Evolutionary conservation across 2,797 vertebrate species (phyloP).

Genomic region (Vespertilio murinus): DNA sequence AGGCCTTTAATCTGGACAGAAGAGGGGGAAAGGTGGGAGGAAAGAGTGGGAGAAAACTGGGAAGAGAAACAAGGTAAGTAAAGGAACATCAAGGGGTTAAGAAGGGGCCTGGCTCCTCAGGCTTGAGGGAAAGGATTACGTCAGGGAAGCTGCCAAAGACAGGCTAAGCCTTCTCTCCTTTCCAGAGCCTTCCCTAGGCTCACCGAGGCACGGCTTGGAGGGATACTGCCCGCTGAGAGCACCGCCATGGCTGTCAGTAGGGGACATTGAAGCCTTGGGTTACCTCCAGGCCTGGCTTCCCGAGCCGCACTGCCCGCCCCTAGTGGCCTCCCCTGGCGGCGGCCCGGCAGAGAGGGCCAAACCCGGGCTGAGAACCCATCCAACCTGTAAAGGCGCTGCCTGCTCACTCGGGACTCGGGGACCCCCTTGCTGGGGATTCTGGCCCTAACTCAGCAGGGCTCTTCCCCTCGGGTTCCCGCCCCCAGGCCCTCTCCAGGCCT

Average conservation of each 20-base stretch:
- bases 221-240: not conserved
- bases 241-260: not conserved
- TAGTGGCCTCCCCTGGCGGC: not conserved
- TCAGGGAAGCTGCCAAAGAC: constrained; percentile 16
- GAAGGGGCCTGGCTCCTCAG: not conserved
- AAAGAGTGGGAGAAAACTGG: not conserved
- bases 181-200: constrained; percentile 25
- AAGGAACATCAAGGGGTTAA: not conserved
- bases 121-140: not conserved
- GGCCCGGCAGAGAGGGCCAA: constrained; percentile 11
- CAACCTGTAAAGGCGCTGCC: not conserved
- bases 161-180: constrained; percentile 29
- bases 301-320: not conserved
- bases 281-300: constrained; percentile 26
- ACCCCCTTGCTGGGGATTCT: not conserved
- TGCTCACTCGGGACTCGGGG: not conserved
- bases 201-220: not conserved
- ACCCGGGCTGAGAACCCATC: not conserved
- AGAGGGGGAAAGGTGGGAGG: not conserved
- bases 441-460: not conserved
- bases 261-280: constrained; percentile 46
- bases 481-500: not conserved
- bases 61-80: not conserved
- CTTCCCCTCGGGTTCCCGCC: not conserved
- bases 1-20: constrained; percentile 38